Evolutionary conservation across 2,888 invertebrate species (phyloP).

Genomic region (Aphodius sticticus): DNA sequence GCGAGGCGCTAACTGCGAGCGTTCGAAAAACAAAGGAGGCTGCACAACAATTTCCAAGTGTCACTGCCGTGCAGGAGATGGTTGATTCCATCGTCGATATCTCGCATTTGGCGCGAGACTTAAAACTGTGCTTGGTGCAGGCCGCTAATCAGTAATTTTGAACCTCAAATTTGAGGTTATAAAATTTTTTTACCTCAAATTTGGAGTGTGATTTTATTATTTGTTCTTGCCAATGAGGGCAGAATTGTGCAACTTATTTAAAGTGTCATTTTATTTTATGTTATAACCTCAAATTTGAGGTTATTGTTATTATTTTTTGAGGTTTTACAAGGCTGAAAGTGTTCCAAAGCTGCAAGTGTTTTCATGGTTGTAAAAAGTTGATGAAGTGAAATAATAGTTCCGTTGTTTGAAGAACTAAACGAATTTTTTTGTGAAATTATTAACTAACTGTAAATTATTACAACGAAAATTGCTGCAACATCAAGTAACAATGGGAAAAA

Average conservation of each 20-base stretch:
- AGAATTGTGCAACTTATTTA: not conserved
- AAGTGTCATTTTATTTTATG: not conserved
- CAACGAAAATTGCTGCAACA: no score
- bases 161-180: slow-evolving; percentile 15
- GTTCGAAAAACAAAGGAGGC: slow-evolving; percentile 91
- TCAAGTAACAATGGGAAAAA: no score
- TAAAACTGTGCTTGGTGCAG: slow-evolving; percentile 77
- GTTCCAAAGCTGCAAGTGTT: slow-evolving; percentile 11
- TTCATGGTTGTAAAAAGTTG: not conserved
- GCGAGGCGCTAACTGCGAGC: slow-evolving; percentile 81
- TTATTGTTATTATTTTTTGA: not conserved
- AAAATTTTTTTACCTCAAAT: not conserved
- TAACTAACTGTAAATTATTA: not conserved
- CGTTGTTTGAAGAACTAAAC: not conserved
- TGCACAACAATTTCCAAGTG: slow-evolving; percentile 91
- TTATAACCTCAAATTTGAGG: slow-evolving; percentile 12
- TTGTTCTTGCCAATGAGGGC: not conserved
- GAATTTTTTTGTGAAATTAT: not conserved
- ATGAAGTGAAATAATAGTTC: not conserved
- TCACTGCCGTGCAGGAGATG: slow-evolving; percentile 91
- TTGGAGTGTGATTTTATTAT: not conserved
- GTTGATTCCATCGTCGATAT: slow-evolving; percentile 89
- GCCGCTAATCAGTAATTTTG: slow-evolving; percentile 64
- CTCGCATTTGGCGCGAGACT: slow-evolving; percentile 82
- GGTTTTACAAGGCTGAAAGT: slow-evolving; percentile 12